Base-by-base conservation (phyloP, 2,797 vertebrate species). In the Lithobates pipiens region DNA sequence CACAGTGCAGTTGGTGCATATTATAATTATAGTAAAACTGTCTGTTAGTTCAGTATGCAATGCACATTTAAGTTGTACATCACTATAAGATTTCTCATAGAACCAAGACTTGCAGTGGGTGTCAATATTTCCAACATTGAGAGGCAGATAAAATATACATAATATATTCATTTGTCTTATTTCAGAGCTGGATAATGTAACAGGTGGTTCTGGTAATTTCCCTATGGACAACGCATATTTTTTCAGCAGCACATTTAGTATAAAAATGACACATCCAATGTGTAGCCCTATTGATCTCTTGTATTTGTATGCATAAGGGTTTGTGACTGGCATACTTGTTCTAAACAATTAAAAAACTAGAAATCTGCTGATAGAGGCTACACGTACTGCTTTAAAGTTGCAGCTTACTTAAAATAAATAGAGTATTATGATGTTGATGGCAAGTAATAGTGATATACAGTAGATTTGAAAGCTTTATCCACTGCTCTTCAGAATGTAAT, bases 141-240 rank as follows among this genome's bases (percentile, higher is more conserved):
- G 63, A 73, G 27, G 74, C 76, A 82, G 81, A 79, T 72, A 87
- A 78, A 83, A 87, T 87, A 83, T 87, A 83, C 85, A 87, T 87
- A 87, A 87, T 79, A 82, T 82, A 86, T 86, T 86, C 70, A 87
- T 87, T 83, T 87, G 85, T 87, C 85, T 87, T 87, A 69, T 87
- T 87, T 79, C 81, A 83, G 42, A 42, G 81, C 70, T 61, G 57
- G 85, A 79, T 87, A 87, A 87, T 87, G 69, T 75, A 87, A 83
- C 81, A 87, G 85, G 85, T 87, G 69, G 85, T 83, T 75, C 71
- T 74, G 63, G 81, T 87, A 87, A 87, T 87, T 87, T 87, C 85
- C 85, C 85, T 87, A 83, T 83, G 85, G 85, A 83, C 85, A 75
- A 70, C 77, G 85, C 80, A 87, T 87, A 75, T 83, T 86, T 86